phyloP scores from a whole-genome alignment of 2,888 invertebrate species.

The Alsophila aescularia region DNA sequence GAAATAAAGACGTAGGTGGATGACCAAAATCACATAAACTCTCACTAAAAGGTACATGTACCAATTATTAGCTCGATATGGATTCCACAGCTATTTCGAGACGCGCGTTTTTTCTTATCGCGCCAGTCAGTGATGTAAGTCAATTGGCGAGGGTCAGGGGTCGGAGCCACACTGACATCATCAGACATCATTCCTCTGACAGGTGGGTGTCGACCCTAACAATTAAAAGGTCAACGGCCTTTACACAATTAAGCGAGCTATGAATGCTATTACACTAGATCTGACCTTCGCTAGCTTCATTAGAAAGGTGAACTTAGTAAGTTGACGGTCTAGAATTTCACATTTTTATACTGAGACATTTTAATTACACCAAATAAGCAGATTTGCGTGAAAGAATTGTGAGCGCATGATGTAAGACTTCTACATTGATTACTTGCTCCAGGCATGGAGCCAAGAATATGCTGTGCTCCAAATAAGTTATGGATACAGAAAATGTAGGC shows the following conservation, averaged over 20 bases:
- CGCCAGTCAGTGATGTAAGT: conserved; percentile 40
- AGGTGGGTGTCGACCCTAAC: conserved; percentile 45
- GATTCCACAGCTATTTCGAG: conserved; percentile 35
- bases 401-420: conserved; percentile 28
- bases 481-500: conserved; percentile 33
- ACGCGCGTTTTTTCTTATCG: conserved; percentile 48
- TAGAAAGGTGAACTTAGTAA: conserved; percentile 6
- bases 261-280: conserved; percentile 20
- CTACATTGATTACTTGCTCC: conserved; percentile 33
- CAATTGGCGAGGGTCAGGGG: conserved; percentile 49
- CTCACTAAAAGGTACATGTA: neutral
- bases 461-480: conserved; percentile 35
- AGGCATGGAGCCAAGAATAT: conserved; percentile 37
- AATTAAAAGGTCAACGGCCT: conserved; percentile 51
- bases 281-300: conserved; percentile 28
- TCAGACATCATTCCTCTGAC: conserved; percentile 36
- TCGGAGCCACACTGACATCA: conserved; percentile 50
- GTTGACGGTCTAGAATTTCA: conserved; percentile 2
- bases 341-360: conserved; percentile 9
- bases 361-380: conserved; percentile 18
- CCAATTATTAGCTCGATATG: conserved; percentile 13
- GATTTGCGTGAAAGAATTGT: conserved; percentile 17
- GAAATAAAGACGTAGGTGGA: neutral
- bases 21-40: neutral
- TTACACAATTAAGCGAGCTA: conserved; percentile 13